phyloP scores from a whole-genome alignment of 53 echinoderm and acorn worm genomes.

The Apostichopus leukothele region DNA sequence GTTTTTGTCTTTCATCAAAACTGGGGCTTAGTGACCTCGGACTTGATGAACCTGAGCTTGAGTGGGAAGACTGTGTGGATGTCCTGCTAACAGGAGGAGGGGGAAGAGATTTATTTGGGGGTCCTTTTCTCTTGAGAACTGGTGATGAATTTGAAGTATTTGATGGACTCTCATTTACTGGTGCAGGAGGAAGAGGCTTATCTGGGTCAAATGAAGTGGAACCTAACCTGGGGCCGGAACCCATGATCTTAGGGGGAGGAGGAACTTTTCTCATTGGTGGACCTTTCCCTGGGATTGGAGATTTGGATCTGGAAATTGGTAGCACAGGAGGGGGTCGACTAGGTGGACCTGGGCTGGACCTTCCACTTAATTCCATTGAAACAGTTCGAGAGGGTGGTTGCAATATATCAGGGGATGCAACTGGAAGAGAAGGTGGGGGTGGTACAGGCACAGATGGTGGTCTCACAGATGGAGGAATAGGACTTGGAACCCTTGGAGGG shows the following conservation, averaged over 20 bases:
- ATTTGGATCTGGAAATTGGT: neutral
- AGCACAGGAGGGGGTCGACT: constrained; percentile 46
- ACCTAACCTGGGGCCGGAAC: neutral
- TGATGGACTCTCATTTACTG: constrained; percentile 7
- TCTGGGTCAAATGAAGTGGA: constrained; percentile 23
- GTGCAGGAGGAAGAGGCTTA: constrained; percentile 48
- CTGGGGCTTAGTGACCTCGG: constrained; percentile 22
- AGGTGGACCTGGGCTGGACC: constrained; percentile 45
- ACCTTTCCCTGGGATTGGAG: constrained; percentile 2
- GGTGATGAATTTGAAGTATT: constrained; percentile 16
- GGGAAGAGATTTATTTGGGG: constrained; percentile 18
- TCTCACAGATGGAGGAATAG: constrained; percentile 1
- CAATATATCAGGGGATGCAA: neutral
- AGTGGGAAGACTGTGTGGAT: constrained; percentile 1
- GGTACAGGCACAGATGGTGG: constrained; percentile 7
- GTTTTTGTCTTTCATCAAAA: neutral
- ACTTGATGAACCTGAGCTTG: constrained; percentile 15
- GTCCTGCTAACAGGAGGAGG: constrained; percentile 14
- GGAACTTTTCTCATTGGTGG: constrained; percentile 3
- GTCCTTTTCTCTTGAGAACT: neutral
- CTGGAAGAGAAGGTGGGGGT: neutral
- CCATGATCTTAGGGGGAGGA: neutral
- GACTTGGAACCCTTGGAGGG: constrained; percentile 33
- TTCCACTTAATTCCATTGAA: constrained; percentile 3
- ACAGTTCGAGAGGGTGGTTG: constrained; percentile 1